Percentiles rank a stretch among this genome's conserved stretches.
Conservation (phyloP, 2,888 invertebrate species). For the Lepidocyrtinus sp. region DNA sequence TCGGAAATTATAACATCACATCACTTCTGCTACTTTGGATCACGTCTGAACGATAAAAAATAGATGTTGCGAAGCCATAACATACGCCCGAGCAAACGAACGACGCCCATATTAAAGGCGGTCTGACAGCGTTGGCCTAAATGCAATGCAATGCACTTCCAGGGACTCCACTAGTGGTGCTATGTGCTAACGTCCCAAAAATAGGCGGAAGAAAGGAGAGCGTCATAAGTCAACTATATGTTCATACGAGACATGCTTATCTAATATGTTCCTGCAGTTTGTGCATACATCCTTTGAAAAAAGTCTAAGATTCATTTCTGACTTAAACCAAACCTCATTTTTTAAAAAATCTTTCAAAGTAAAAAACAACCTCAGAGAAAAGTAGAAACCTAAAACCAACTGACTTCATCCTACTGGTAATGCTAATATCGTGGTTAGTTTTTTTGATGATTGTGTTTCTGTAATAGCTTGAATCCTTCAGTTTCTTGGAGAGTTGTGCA, state of each 20-base stretch:
- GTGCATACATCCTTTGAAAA: background rate
- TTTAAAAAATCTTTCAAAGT: no score
- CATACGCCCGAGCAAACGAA: constrained; percentile 21
- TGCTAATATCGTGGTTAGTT: constrained; percentile 1
- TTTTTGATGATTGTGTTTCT: constrained; percentile 13
- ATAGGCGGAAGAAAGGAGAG: constrained; percentile 66
- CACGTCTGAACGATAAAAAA: constrained; percentile 22
- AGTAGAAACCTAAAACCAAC: background rate
- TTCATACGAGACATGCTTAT: no score
- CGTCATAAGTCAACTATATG: constrained; percentile 15
- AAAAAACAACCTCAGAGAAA: background rate
- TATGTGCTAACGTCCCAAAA: constrained; percentile 60
- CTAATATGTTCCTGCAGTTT: background rate
- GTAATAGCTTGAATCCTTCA: constrained; percentile 28
- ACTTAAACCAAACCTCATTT: no score
- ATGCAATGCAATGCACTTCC: constrained; percentile 13
- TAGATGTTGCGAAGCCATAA: constrained; percentile 32
- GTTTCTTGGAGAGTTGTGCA: constrained; percentile 34
- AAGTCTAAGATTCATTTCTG: no score
- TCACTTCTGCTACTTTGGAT: background rate
- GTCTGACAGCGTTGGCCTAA: constrained; percentile 9
- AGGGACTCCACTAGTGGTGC: constrained; percentile 29
- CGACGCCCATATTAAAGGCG: constrained; percentile 25
- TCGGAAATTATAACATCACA: background rate
- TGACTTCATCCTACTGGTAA: no score